Evolutionary conservation across 1,140 invertebrate genomes (phyloP).

Genomic region (Macrobrachium nipponense): DNA sequence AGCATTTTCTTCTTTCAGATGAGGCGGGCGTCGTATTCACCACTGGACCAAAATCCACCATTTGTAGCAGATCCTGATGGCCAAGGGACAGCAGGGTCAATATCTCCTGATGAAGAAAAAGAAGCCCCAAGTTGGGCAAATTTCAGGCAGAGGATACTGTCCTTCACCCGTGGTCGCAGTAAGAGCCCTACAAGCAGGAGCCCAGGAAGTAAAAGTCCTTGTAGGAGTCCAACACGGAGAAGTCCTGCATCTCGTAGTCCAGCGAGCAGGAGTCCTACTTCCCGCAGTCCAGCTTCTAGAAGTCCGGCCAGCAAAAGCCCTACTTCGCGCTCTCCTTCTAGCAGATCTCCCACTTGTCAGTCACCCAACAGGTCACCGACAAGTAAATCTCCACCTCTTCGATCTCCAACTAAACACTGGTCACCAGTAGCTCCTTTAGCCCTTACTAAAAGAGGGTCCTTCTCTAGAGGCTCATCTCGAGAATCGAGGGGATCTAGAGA

Average conservation of each 20-base stretch:
- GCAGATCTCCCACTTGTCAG: conserved; percentile 44
- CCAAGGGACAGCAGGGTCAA: conserved; percentile 20
- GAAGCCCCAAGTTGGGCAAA: conserved; percentile 49
- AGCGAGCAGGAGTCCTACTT: conserved; percentile 32
- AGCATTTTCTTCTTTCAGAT: conserved; percentile 29
- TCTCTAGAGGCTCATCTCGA: conserved; percentile 22
- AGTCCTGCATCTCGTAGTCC: conserved; percentile 47
- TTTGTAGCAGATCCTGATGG: conserved; percentile 24
- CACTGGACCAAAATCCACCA: conserved; percentile 29
- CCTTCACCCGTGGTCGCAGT: conserved; percentile 52
- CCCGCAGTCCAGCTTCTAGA: conserved; percentile 15
- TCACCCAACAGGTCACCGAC: conserved; percentile 50
- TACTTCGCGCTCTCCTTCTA: conserved; percentile 40
- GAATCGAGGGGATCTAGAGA: conserved; percentile 41
- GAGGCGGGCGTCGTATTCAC: conserved; percentile 47
- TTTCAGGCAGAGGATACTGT: conserved; percentile 54
- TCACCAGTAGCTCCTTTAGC: conserved; percentile 18
- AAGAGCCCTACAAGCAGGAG: conserved; percentile 45
- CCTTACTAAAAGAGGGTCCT: conserved; percentile 35
- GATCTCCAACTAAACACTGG: conserved; percentile 44
- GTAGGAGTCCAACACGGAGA: conserved; percentile 33
- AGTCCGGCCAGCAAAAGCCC: conserved; percentile 48
- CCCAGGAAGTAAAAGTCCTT: conserved; percentile 47
- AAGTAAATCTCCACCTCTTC: conserved; percentile 43
- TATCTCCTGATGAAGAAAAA: conserved; percentile 7